Evolutionary conservation across 2,888 invertebrate genomes (phyloP), one percentile per base, ranked within the genome.

Genomic region (Leptopilina myrica): DNA sequence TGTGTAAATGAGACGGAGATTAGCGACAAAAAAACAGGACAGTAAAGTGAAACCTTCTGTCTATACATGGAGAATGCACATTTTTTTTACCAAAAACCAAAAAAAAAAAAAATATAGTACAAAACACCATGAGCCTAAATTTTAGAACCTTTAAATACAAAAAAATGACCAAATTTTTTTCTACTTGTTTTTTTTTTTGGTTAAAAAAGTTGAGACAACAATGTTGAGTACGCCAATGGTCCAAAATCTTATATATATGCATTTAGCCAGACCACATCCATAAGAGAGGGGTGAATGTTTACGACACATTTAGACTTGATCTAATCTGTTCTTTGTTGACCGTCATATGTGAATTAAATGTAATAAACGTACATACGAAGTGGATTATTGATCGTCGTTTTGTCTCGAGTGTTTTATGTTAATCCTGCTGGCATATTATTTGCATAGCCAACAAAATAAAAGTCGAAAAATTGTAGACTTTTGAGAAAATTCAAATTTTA

Each of bases 1-100:
- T 73, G 73, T 56, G 73, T 73, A 56, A 73, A 73, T 73, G 53
- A 73, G 49, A 56, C 53, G 56, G 40, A n/a, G 26, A 73, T 73
- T 56, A 73, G 73, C n/a, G 73, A 73, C 33, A 56, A 73, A 73
- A 73, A 73, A 73, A 56, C 26, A 26, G 56, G 33, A 73, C 33
- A 73, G 26, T 73, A 40, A 73, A 33, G 56, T 56, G 53, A 73
- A 73, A 56, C 73, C 53, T 14, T 53, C 53, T 49, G 26, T 56
- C 33, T 56, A 56, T 46, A 46, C 7, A 56, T 20, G 20, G 4
- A n/a, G 14, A 14, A 56, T 5, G 26, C 53, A 5, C 12, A 73
- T 6, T 73, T 49, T 20, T 20, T 20, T 20, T 20, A 20, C 20
- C 20, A 20, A 20, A 20, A 20, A 20, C 20, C 0, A 20, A 20